Percentiles rank a stretch among this genome's conserved stretches.
phyloP scores from a whole-genome alignment of 92 coral and sea anemone genomes.

The Montipora capitata region DNA sequence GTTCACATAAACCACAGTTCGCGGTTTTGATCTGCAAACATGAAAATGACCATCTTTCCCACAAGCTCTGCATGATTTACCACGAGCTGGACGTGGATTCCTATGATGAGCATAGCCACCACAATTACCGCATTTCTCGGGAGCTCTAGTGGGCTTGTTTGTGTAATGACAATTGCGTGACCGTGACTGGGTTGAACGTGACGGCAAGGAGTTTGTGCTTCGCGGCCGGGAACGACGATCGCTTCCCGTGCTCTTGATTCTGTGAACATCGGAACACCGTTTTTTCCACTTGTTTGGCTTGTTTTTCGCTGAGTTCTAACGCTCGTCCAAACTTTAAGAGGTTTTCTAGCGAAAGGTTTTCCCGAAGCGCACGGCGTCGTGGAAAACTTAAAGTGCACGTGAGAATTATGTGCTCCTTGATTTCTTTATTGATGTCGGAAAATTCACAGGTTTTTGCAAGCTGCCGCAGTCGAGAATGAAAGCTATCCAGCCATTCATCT shows the following conservation, averaged over 20 bases:
- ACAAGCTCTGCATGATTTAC: slow-evolving; percentile 65
- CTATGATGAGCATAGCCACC: no score
- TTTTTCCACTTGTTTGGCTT: slow-evolving; percentile 54
- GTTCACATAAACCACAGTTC: neutral
- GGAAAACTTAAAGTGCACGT: no score
- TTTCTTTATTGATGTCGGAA: slow-evolving; percentile 44
- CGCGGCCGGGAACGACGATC: slow-evolving; percentile 10
- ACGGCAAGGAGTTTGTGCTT: neutral
- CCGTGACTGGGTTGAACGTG: neutral
- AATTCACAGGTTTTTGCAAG: slow-evolving; percentile 74
- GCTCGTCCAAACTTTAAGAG: slow-evolving; percentile 59
- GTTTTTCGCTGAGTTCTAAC: slow-evolving; percentile 48
- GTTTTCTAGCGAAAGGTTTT: no score
- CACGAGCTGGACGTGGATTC: slow-evolving; percentile 32
- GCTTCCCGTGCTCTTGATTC: slow-evolving; percentile 14
- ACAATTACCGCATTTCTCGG: no score
- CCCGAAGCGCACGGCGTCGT: no score
- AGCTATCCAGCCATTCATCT: slow-evolving; percentile 73
- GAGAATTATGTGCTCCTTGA: no score
- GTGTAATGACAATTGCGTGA: neutral
- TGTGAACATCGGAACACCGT: slow-evolving; percentile 12
- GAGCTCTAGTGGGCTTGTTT: neutral
- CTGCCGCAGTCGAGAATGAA: slow-evolving; percentile 70
- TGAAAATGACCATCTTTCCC: slow-evolving; percentile 63
- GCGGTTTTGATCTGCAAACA: slow-evolving; percentile 52